Base-by-base conservation (phyloP, 1,140 invertebrate genomes). In the Drosophila carrolli region DNA sequence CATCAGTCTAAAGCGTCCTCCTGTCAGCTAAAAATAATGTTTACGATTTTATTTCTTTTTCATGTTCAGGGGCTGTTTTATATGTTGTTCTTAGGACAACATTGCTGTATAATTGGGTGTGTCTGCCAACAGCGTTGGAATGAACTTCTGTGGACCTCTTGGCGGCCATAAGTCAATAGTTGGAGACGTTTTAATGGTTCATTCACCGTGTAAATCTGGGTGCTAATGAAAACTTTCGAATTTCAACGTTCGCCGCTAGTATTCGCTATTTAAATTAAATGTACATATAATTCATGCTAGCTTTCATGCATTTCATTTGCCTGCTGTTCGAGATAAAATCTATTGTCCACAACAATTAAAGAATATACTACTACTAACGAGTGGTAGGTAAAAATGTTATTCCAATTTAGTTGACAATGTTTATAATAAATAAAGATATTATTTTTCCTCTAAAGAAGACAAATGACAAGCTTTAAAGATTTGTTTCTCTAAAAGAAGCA, bases 171-270 rank as follows among this genome's bases (percentile, higher is more conserved):
- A 88, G 84, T 88, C 84, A 88, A 88, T 88, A 89, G 73, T 80
- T 79, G 84, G 80, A 68, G 79, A 88, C 84, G 73, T 89, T 88
- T 88, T 86, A 88, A 88, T 88, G 84, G 75, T 48, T 46, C 38
- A 29, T 37, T 57, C 11, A 35, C 27, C 53, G 58, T 62, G 61
- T 67, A 67, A 60, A 71, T 83, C 71, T 75, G 61, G 41, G 75
- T 38, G 76, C 84, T 88, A 88, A 88, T 83, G 84, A 88, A 88
- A 88, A 80, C 76, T 80, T 88, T 80, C 88, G 78, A 77, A 82
- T 88, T 62, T 48, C 41, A 32, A 10, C 27, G 43, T 44, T 57
- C 32, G 16, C 8, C 27, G 71, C 44, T 35, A 38, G 14, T 44
- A 14, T 13, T 43, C 14, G 41, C 27, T 66, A 61, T 78, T 82